Conservation (phyloP, 2,888 invertebrate genomes). For the Synanthedon formicaeformis region DNA sequence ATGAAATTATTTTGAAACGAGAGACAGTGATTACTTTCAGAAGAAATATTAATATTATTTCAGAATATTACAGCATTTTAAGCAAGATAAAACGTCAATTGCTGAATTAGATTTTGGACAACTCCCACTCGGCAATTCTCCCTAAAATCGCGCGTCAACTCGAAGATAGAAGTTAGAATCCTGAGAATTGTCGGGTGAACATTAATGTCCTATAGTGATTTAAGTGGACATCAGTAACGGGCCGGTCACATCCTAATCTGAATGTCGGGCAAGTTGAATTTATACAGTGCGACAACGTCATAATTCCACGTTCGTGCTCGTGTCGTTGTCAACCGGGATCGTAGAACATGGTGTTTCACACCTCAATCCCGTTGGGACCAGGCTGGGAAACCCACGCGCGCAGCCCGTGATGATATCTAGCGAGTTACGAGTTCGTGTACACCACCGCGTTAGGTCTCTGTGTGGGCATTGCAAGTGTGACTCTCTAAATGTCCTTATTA, state of each 20-base stretch:
- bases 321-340: conserved; percentile 28
- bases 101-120: too few relatives aligned
- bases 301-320: conserved; percentile 31
- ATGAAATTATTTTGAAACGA: too few relatives aligned
- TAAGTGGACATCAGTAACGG: too few relatives aligned
- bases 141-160: too few relatives aligned
- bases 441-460: conserved; percentile 8
- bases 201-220: too few relatives aligned
- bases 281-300: conserved; percentile 18
- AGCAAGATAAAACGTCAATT: too few relatives aligned
- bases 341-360: conserved; percentile 12
- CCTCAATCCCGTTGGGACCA: conserved; percentile 10
- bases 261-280: conserved; percentile 21
- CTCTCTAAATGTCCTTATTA: neutral
- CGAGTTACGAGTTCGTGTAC: conserved; percentile 28
- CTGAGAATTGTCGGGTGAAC: too few relatives aligned
- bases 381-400: conserved; percentile 16
- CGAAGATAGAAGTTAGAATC: too few relatives aligned
- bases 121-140: too few relatives aligned
- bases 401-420: conserved; percentile 19
- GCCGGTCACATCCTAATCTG: conserved; percentile 21
- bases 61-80: too few relatives aligned
- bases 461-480: neutral
- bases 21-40: too few relatives aligned
- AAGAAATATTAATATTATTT: too few relatives aligned